Percentiles rank a stretch among this genome's conserved stretches.
phyloP scores from a whole-genome alignment of 2,113 vertebrate species.

The Psittacus erithacus region DNA sequence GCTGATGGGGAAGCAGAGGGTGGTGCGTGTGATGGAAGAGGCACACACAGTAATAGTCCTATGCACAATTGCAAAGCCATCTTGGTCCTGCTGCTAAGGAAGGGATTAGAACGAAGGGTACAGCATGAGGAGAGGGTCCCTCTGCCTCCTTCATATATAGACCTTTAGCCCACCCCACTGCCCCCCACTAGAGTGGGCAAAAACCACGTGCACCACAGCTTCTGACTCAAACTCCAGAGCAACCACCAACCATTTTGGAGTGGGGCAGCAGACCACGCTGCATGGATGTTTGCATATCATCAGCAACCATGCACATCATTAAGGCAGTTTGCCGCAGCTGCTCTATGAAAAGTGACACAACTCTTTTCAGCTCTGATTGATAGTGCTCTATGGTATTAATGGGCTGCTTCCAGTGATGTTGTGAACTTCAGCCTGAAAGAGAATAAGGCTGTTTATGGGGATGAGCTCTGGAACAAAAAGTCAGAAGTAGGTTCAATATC shows the following conservation, averaged over 20 bases:
- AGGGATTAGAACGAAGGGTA: not conserved
- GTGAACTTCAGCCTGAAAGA: not conserved
- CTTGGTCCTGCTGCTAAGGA: not conserved
- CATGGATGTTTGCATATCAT: not conserved
- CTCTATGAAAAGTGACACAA: not conserved
- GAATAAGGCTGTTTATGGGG: not conserved
- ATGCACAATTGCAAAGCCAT: not conserved
- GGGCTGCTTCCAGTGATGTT: not conserved
- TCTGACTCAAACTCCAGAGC: not conserved
- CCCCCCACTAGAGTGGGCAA: fast-evolving
- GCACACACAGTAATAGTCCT: not conserved
- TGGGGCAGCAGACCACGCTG: not conserved
- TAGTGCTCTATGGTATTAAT: not conserved
- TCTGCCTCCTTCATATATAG: not conserved
- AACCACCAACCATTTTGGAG: not conserved
- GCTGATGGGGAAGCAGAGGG: not conserved
- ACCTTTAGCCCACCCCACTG: no score
- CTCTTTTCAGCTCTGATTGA: not conserved
- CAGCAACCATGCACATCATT: not conserved
- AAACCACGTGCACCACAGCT: not conserved
- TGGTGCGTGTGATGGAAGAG: not conserved
- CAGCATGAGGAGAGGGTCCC: fast-evolving
- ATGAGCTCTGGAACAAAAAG: not conserved
- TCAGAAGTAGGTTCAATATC: not conserved
- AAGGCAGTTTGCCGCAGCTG: not conserved